Percentiles rank a stretch among this genome's conserved stretches.
phyloP scores from a whole-genome alignment of 2,113 vertebrate genomes.

The Cacatua alba region DNA sequence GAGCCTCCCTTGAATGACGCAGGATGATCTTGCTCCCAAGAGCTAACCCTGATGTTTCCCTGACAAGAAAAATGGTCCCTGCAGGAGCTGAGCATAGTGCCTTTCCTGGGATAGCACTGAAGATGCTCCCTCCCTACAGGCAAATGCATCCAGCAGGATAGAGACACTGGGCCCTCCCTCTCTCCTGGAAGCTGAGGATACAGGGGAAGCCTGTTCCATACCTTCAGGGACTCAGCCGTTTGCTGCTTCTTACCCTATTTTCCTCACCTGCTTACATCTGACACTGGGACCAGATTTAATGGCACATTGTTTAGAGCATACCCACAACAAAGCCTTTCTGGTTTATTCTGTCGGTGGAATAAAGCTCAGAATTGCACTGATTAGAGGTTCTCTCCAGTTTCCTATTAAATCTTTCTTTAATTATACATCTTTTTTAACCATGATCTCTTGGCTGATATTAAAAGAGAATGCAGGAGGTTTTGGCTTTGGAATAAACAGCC shows the following conservation, averaged over 20 bases:
- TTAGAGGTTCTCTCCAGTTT: background rate
- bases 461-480: background rate
- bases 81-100: background rate
- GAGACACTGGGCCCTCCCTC: background rate
- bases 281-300: background rate
- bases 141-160: background rate
- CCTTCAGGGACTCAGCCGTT: background rate
- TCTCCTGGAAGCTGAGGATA: background rate
- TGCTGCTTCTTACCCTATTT: background rate
- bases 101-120: background rate
- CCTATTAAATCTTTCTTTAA: background rate
- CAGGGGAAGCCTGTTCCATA: background rate
- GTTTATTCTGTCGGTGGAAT: background rate
- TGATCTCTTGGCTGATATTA: background rate
- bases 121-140: background rate
- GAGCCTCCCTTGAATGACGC: background rate
- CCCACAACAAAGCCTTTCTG: background rate
- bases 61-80: background rate
- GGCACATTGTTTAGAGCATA: background rate
- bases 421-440: background rate
- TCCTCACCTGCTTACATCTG: background rate
- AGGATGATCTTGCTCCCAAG: background rate
- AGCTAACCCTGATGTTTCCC: background rate
- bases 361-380: background rate
- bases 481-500: background rate